phyloP scores from a whole-genome alignment of 2,797 vertebrate genomes.

The Ambastaia sidthimunki region DNA sequence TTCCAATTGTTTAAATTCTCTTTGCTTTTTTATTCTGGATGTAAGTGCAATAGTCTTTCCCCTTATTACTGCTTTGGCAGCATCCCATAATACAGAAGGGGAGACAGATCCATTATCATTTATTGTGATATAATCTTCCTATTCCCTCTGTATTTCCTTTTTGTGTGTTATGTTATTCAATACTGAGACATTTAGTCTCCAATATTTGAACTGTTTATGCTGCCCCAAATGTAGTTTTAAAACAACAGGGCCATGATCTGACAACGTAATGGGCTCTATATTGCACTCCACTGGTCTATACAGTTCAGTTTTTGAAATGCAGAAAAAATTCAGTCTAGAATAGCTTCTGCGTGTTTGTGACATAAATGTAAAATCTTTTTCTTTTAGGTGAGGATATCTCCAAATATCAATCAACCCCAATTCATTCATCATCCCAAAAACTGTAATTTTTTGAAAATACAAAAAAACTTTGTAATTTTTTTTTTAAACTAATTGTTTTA shows the following conservation, averaged over 20 bases:
- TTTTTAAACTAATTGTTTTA: no score
- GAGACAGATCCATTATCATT: constrained; percentile 43
- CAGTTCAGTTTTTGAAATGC: constrained; percentile 1
- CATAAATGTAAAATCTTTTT: constrained; percentile 6
- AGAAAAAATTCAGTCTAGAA: constrained; percentile 12
- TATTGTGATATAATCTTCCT: constrained; percentile 32
- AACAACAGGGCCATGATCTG: neutral
- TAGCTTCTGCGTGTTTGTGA: neutral
- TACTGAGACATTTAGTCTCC: constrained; percentile 43
- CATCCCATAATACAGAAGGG: constrained; percentile 4
- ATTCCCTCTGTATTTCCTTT: constrained; percentile 29
- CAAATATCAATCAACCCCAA: neutral
- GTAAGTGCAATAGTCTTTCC: constrained; percentile 34
- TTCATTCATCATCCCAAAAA: neutral
- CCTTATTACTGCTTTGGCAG: constrained; percentile 14
- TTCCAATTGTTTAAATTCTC: no score
- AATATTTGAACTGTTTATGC: constrained; percentile 19
- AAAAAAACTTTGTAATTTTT: no score
- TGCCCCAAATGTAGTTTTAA: constrained; percentile 7
- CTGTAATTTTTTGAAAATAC: no score
- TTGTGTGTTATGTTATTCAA: neutral
- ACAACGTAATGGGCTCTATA: neutral
- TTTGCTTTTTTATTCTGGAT: constrained; percentile 15
- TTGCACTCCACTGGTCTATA: neutral
- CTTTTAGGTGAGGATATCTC: neutral